These are phyloP conservation scores for Dendrolimus kikuchii DNA, from an alignment of 1,140 invertebrate genomes.

Conservation along the genomic window DNA sequence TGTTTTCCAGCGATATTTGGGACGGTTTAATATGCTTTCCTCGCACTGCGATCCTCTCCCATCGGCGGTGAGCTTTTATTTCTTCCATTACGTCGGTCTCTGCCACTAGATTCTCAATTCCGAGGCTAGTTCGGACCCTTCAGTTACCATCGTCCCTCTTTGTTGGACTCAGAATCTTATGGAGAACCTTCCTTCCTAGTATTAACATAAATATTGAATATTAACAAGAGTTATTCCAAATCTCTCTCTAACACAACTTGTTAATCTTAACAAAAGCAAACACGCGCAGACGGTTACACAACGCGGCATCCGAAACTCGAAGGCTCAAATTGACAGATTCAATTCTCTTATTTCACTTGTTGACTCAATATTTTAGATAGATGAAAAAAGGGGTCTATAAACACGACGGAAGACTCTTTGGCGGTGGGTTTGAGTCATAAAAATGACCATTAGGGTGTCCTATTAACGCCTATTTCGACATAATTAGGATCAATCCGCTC, in stretches of 20 bases:
- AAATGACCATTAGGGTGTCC: slow-evolving; percentile 56
- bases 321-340: slow-evolving; percentile 47
- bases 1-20: too few species aligned
- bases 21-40: too few species aligned
- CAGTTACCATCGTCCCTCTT: too few species aligned
- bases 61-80: too few species aligned
- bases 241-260: too few species aligned
- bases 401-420: slow-evolving; percentile 60
- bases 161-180: too few species aligned
- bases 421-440: slow-evolving; percentile 49
- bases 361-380: slow-evolving; percentile 58
- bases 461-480: slow-evolving; percentile 69
- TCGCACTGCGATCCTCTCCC: too few species aligned
- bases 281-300: slow-evolving; percentile 17
- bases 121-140: too few species aligned
- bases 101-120: too few species aligned
- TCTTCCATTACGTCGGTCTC: too few species aligned
- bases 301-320: slow-evolving; percentile 19
- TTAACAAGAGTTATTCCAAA: too few species aligned
- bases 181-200: background rate
- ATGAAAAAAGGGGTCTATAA: slow-evolving; percentile 54
- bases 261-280: background rate
- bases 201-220: slow-evolving; percentile 6
- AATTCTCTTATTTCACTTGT: slow-evolving; percentile 41
- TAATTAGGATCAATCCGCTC: slow-evolving; percentile 62